Evolutionary conservation across 2,888 invertebrate genomes (phyloP), one percentile per base, ranked within the genome.

Genomic region (Chymomyza fuscimana): DNA sequence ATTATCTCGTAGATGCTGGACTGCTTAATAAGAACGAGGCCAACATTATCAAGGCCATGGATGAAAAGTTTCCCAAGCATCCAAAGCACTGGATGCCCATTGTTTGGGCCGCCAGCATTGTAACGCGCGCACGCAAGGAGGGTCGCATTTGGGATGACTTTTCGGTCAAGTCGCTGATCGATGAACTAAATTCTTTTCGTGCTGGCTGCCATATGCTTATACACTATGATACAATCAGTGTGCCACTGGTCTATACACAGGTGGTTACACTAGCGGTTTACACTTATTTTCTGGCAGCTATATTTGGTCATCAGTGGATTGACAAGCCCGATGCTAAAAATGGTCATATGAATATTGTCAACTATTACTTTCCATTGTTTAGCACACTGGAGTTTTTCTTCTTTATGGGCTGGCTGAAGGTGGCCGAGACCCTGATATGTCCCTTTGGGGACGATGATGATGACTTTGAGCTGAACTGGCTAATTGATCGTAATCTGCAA

Each of bases 71-170:
- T 89, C 96, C 96, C 0, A 95, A 95, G 77, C 95, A 96, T 67
- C 95, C 96, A n/a, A 97, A 97, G 89, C 96, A 97, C 91, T 97
- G 97, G 97, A 89, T 97, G 89, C 97, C 97, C 9, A 95, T 97
- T 74, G 96, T 97, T 25, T 97, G 97, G 97, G 97, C 97, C 0
- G 95, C 96, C 1, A 96, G 96, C 90, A 96, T 97, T 82, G 95
- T 97, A 72, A 97, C 97, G 0, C 93, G 97, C 72, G 97, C 97
- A 0, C 93, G 97, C 9, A 97, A 96, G 89, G 97, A 97, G 91
- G 97, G 97, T 7, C 93, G 96, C 86, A 96, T 97, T 87, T 93
- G 97, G 76, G 97, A 97, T 82, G 98, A 98, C 91, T 97, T 97
- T 90, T 97, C 97, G 0, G 96, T 98, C 0, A 97, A 97, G 90